phyloP scores from a whole-genome alignment of 2,888 invertebrate genomes.

The Muschampia plurimacula region DNA sequence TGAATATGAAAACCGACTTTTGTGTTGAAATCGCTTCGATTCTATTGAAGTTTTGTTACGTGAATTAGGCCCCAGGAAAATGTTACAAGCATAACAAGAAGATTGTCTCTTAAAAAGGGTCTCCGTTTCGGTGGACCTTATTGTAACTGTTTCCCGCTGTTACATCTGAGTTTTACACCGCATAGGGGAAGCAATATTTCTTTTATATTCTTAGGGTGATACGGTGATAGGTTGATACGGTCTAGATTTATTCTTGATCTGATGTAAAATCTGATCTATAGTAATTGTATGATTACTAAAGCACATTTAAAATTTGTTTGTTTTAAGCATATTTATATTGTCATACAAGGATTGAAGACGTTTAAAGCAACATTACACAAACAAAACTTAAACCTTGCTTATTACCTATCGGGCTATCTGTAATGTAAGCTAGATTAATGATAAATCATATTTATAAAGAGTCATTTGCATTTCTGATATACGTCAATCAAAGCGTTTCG shows the following conservation, averaged over 20 bases:
- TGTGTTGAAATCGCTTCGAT: too few species aligned
- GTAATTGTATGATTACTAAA: not conserved
- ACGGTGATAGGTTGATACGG: conserved; percentile 12
- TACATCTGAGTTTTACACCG: conserved; percentile 54
- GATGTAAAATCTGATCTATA: not conserved
- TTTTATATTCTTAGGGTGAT: conserved; percentile 32
- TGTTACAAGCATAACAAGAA: conserved; percentile 47
- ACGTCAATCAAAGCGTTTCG: not conserved
- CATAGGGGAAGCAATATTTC: conserved; percentile 49
- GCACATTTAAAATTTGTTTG: not conserved
- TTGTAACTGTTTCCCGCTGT: conserved; percentile 48
- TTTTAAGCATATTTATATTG: not conserved
- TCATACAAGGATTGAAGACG: not conserved
- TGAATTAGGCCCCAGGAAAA: too few species aligned
- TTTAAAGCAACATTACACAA: too few species aligned
- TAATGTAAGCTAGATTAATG: not conserved
- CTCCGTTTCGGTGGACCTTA: conserved; percentile 51
- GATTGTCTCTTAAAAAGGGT: conserved; percentile 50
- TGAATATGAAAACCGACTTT: too few species aligned
- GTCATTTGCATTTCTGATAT: not conserved
- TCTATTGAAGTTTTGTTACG: too few species aligned
- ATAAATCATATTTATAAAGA: not conserved
- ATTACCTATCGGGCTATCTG: not conserved
- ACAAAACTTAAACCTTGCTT: too few species aligned
- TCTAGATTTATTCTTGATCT: not conserved